Evolutionary conservation across 2,888 invertebrate species (phyloP), one percentile per base, ranked within the genome.

Genomic region (Eupithecia dodoneata): DNA sequence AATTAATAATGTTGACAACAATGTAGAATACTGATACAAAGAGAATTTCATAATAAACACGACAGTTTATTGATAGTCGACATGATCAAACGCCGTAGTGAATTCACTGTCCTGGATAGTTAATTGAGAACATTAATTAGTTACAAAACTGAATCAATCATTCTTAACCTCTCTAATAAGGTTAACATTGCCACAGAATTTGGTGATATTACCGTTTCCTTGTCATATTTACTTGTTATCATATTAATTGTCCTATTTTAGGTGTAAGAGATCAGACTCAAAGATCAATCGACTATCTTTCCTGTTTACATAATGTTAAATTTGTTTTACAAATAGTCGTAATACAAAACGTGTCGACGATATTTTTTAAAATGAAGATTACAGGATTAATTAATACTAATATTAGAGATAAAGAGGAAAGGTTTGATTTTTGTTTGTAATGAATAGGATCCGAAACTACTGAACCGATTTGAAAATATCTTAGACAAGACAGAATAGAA

Each of bases 231-330:
- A 71, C 70, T 71, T 70, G 52, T 74, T 82, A 82, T 80, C 80
- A 73, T 73, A 74, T 78, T 82, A 78, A 81, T 78, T 82, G 81
- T 73, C 80, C 81, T 80, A 82, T 76, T 80, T 82, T 81, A 81
- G 79, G 80, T 81, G 82, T 79, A 77, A 59, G 41, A 78, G 78
- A 76, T 74, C 76, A 76, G 45, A 72, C 75, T 76, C 73, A 79
- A 65, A 77, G 72, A 47, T 77, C 71, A 76, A 71, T 69, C 74
- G 45, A 66, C 65, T 74, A 79, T 77, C 79, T 71, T 65, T 30
- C 49, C 69, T 79, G 80, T 80, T 80, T 79, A 80, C 76, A 77
- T 71, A 80, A 81, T 76, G 77, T 75, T 76, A 76, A 76, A 76
- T 49, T 76, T 55, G 76, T 78, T 76, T 77, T 49, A 12, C 47